A percentile compares a stretch with the other conserved stretches of the same genome.
These are phyloP conservation scores for Spodoptera frugiperda DNA, from an alignment of 1,140 invertebrate genomes.

Conservation along the genomic window DNA sequence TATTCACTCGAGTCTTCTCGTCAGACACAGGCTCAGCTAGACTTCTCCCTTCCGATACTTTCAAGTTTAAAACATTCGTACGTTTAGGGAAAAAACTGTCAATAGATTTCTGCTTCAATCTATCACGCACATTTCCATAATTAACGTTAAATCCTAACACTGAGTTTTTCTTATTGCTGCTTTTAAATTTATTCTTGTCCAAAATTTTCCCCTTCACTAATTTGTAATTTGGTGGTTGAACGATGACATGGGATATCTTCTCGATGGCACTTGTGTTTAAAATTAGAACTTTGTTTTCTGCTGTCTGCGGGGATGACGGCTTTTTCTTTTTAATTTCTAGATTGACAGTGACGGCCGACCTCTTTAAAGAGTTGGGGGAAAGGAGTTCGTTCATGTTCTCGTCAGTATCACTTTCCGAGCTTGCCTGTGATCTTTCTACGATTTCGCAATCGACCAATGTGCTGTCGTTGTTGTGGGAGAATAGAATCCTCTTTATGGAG, in stretches of 20 bases:
- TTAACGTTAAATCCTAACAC: slow-evolving; percentile 39
- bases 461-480: slow-evolving; percentile 59
- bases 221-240: slow-evolving; percentile 82
- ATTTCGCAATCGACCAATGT: slow-evolving; percentile 66
- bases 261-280: slow-evolving; percentile 80
- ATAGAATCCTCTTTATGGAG: slow-evolving; percentile 63
- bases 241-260: slow-evolving; percentile 77
- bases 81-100: slow-evolving; percentile 63
- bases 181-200: slow-evolving; percentile 64
- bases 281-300: slow-evolving; percentile 79
- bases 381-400: slow-evolving; percentile 53
- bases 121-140: slow-evolving; percentile 53
- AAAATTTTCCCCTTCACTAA: slow-evolving; percentile 73
- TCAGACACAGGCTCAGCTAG: slow-evolving; percentile 39
- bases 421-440: slow-evolving; percentile 58
- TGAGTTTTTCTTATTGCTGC: slow-evolving; percentile 46
- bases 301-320: slow-evolving; percentile 58
- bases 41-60: slow-evolving; percentile 48
- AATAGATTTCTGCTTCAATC: slow-evolving; percentile 69
- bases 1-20: slow-evolving; percentile 43
- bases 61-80: slow-evolving; percentile 55
- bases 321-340: slow-evolving; percentile 80
- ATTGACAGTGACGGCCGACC: slow-evolving; percentile 67
- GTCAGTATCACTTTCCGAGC: slow-evolving; percentile 52
- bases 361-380: slow-evolving; percentile 55